These are phyloP conservation scores for Sporophila hypoxantha DNA, from an alignment of 2,113 vertebrate species.

Conservation along the genomic window DNA sequence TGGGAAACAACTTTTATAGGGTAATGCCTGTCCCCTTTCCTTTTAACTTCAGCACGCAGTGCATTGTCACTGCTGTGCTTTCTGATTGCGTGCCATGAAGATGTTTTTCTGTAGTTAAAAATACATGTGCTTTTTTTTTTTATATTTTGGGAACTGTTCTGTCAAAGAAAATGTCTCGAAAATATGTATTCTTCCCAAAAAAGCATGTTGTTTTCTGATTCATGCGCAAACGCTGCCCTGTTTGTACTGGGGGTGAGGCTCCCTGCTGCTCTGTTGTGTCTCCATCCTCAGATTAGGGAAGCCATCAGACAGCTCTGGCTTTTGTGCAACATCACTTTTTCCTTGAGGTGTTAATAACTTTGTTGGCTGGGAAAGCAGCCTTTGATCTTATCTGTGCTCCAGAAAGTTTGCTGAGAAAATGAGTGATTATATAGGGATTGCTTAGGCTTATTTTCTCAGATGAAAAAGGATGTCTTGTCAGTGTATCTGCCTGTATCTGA, in stretches of 20 bases:
- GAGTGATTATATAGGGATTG: neutral
- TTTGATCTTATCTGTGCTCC: slow-evolving; percentile 31
- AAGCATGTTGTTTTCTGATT: neutral
- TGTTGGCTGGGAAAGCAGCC: neutral
- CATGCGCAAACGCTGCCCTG: neutral
- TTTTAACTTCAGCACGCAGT: neutral
- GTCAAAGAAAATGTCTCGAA: neutral
- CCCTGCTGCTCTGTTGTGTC: neutral
- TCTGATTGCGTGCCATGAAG: neutral
- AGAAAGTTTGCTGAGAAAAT: neutral
- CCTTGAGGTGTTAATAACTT: slow-evolving; percentile 18
- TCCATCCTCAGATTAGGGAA: neutral
- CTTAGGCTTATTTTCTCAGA: slow-evolving; percentile 22
- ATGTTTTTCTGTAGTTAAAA: slow-evolving; percentile 3
- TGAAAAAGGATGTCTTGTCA: neutral
- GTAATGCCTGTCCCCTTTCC: neutral
- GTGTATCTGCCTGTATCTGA: neutral
- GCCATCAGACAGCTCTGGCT: neutral
- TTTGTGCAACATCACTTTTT: neutral
- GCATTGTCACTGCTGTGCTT: neutral
- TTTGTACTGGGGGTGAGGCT: neutral
- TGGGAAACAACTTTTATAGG: neutral
- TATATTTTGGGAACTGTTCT: neutral
- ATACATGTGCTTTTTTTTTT: neutral
- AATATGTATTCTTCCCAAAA: neutral